Conservation (phyloP, 2,888 invertebrate species). For the Brenthis hecate region DNA sequence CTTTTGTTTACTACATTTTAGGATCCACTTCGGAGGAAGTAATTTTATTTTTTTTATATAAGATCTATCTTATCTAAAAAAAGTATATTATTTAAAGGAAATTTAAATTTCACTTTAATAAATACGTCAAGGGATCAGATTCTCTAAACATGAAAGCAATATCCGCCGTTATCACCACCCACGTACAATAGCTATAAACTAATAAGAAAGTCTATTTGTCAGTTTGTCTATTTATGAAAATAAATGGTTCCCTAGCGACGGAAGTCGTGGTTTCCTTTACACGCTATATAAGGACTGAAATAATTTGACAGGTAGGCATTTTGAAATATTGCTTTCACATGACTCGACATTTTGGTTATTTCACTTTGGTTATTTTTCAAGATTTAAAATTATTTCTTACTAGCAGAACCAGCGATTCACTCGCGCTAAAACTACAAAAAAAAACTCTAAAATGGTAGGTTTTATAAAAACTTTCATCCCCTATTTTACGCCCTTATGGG, state of each 20-base stretch:
- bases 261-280: constrained; percentile 39
- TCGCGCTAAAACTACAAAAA: too few species aligned
- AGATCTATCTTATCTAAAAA: too few species aligned
- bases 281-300: constrained; percentile 19
- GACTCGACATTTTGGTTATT: neutral
- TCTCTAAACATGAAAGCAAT: neutral
- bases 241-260: constrained; percentile 36
- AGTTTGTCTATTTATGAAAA: constrained; percentile 26
- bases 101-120: too few species aligned
- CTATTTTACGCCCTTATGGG: too few species aligned
- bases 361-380: neutral
- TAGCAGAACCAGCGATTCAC: too few species aligned
- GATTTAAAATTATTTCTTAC: too few species aligned
- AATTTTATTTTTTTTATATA: too few species aligned
- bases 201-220: constrained; percentile 34
- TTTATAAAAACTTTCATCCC: too few species aligned
- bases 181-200: constrained; percentile 18
- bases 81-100: too few species aligned
- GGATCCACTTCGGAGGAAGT: too few species aligned
- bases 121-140: neutral
- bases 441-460: too few species aligned
- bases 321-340: constrained; percentile 12
- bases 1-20: too few species aligned
- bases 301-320: constrained; percentile 21
- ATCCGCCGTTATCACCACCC: neutral